Evolutionary conservation across 2,797 vertebrate species (phyloP).

Genomic region (Pelobates cultripes): DNA sequence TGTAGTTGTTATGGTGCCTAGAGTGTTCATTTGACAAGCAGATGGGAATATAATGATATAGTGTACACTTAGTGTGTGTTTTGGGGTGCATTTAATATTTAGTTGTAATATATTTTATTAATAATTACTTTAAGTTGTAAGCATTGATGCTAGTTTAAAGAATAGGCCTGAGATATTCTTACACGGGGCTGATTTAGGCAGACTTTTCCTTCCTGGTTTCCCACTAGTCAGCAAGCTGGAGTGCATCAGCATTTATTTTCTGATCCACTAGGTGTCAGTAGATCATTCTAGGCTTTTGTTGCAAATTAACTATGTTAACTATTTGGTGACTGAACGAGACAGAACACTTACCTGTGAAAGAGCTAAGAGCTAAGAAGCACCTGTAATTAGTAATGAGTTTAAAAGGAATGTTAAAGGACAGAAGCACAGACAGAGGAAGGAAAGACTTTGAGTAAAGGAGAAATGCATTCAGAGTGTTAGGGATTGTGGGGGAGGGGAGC

Average conservation of each 20-base stretch:
- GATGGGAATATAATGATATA: no score
- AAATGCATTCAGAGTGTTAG: neutral
- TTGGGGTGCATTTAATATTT: no score
- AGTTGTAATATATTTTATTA: no score
- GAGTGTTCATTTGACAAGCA: no score
- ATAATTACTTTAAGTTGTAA: no score
- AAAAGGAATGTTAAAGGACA: no score
- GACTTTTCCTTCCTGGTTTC: neutral
- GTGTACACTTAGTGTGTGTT: no score
- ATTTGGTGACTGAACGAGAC: conserved; percentile 19
- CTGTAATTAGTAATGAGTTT: neutral
- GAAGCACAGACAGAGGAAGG: no score
- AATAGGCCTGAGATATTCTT: neutral
- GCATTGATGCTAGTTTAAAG: no score
- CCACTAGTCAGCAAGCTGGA: neutral
- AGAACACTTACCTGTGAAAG: neutral
- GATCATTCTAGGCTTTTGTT: conserved; percentile 43
- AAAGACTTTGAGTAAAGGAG: neutral
- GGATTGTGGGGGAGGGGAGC: conserved; percentile 10
- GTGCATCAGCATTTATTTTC: conserved; percentile 17
- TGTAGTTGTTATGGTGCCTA: no score
- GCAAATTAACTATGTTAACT: conserved; percentile 34
- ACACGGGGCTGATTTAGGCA: neutral
- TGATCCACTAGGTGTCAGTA: conserved; percentile 53
- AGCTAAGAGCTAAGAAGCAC: neutral